These are phyloP conservation scores for Galendromus occidentalis DNA, from an alignment of 1,140 invertebrate genomes.

Conservation along the genomic window DNA sequence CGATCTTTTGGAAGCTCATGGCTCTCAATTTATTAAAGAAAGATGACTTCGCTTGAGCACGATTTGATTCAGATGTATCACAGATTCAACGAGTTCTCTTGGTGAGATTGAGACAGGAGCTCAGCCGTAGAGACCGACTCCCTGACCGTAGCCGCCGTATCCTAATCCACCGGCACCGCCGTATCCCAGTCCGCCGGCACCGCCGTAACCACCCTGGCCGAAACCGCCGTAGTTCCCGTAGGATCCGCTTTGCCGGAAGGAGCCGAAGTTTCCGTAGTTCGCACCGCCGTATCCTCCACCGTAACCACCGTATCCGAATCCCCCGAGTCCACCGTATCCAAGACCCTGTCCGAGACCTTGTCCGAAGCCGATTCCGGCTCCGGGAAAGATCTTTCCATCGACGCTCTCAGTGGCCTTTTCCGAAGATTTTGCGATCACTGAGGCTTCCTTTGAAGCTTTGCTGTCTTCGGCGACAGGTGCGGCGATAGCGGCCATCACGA, in stretches of 20 bases:
- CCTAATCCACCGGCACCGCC: background rate
- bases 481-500: background rate
- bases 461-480: background rate
- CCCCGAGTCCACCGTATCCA: no score
- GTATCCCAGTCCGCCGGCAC: background rate
- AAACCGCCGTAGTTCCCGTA: background rate
- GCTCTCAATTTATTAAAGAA: no score
- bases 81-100: no score
- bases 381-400: no score
- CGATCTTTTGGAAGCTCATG: no score
- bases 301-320: background rate
- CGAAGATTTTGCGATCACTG: background rate
- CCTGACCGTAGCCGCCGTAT: background rate
- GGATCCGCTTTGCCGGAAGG: background rate
- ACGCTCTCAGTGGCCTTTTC: no score
- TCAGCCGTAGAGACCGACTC: background rate
- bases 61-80: no score
- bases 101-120: background rate
- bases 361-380: background rate
- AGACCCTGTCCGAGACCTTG: background rate
- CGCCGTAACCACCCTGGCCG: background rate
- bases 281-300: background rate
- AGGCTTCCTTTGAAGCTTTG: background rate
- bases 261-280: background rate
- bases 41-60: no score